A percentile compares a stretch with the other conserved stretches of the same genome.
These are phyloP conservation scores for Lasioglossum oenotherae DNA, from an alignment of 2,888 invertebrate genomes.

Conservation along the genomic window DNA sequence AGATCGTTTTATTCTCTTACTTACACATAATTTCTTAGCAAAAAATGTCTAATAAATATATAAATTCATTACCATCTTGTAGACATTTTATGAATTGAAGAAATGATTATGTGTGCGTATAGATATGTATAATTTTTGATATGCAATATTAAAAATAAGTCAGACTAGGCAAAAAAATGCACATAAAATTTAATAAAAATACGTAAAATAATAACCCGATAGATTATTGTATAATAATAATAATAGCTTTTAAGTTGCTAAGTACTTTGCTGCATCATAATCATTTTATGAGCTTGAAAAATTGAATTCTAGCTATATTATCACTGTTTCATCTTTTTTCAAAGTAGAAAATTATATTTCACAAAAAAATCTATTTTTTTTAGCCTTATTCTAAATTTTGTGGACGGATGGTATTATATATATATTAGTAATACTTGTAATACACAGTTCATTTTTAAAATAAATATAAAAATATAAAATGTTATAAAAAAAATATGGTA, in stretches of 20 bases:
- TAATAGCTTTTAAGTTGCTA: neutral
- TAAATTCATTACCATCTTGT: conserved; percentile 9
- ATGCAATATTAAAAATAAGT: neutral
- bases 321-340: neutral
- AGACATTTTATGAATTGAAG: conserved; percentile 2
- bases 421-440: conserved; percentile 33
- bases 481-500: conserved; percentile 47
- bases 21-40: conserved; percentile 26
- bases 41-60: neutral
- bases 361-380: conserved; percentile 1
- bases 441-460: conserved; percentile 23
- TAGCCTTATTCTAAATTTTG: conserved; percentile 37
- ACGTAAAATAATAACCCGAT: neutral
- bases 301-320: neutral
- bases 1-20: conserved; percentile 34
- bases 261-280: conserved; percentile 8
- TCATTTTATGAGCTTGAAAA: neutral
- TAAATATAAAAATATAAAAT: conserved; percentile 33
- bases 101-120: neutral
- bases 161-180: neutral
- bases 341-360: conserved; percentile 27
- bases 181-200: neutral
- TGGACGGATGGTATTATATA: conserved; percentile 48
- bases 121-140: neutral
- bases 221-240: neutral